Percentiles rank a stretch among this genome's conserved stretches.
Evolutionary conservation across 2,888 invertebrate genomes (phyloP).

Genomic region (Autographa gamma): DNA sequence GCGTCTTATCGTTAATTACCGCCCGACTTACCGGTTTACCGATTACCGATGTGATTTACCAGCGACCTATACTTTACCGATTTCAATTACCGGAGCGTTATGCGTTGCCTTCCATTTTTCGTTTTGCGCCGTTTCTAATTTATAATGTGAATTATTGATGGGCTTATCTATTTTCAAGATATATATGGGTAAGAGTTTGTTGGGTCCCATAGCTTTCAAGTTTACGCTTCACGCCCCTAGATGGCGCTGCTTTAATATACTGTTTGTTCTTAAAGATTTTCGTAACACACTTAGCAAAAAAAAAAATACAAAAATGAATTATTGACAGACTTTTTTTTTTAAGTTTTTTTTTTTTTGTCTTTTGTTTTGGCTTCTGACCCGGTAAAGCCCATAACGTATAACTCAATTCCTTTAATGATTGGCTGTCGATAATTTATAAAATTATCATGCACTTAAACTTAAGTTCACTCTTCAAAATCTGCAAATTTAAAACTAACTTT

Average conservation of each 20-base stretch:
- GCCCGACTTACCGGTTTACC: conserved; percentile 73
- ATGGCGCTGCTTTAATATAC: not conserved
- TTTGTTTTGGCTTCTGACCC: too few species aligned
- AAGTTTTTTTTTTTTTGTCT: too few species aligned
- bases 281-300: too few species aligned
- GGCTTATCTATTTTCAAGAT: not conserved
- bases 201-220: not conserved
- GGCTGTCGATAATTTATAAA: not conserved
- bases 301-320: too few species aligned
- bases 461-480: not conserved
- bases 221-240: not conserved
- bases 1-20: conserved; percentile 85
- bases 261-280: too few species aligned
- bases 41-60: conserved; percentile 81
- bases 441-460: not conserved
- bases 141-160: not conserved
- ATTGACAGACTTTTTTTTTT: too few species aligned
- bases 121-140: conserved; percentile 8
- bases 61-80: conserved; percentile 59
- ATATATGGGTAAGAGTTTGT: not conserved
- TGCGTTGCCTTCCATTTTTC: conserved; percentile 17
- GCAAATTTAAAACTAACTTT: conserved; percentile 22
- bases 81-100: conserved; percentile 55
- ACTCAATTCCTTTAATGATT: not conserved
- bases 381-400: too few species aligned